A percentile compares a stretch with the other conserved stretches of the same genome.
Conservation (phyloP, 2,888 invertebrate species). For the Zaprionus bogoriensis region DNA sequence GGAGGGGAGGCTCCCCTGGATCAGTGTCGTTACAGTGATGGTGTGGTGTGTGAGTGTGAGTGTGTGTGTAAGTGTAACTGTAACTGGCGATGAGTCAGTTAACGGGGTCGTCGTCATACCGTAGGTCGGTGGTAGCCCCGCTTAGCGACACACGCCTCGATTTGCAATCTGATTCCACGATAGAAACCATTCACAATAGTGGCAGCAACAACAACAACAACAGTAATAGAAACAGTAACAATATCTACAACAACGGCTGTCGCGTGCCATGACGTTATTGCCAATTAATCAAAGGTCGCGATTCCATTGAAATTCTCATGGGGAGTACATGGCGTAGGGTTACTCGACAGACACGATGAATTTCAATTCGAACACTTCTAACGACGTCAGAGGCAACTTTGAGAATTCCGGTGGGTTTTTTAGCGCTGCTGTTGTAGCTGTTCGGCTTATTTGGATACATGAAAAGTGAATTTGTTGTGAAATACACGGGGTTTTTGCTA, state of each 20-base stretch:
- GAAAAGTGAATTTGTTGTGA: slow-evolving; percentile 16
- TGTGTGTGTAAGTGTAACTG: background rate
- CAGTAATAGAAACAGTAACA: background rate
- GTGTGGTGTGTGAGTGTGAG: background rate
- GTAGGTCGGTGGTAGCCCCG: slow-evolving; percentile 40
- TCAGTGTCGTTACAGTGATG: too few species aligned
- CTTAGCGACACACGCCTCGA: slow-evolving; percentile 42
- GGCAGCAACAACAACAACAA: background rate
- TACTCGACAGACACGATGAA: too few species aligned
- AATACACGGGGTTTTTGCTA: slow-evolving; percentile 27
- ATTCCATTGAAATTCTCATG: slow-evolving; percentile 32
- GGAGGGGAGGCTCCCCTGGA: too few species aligned
- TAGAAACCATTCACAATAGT: background rate
- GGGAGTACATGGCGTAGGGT: slow-evolving; percentile 10
- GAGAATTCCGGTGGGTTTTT: slow-evolving; percentile 22
- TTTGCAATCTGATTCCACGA: slow-evolving; percentile 33
- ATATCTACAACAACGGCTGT: slow-evolving; percentile 11
- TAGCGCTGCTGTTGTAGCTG: background rate
- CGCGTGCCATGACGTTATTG: slow-evolving; percentile 69
- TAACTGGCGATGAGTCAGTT: slow-evolving; percentile 34
- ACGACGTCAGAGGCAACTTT: slow-evolving; percentile 1
- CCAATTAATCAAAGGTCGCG: slow-evolving; percentile 54
- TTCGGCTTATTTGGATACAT: background rate
- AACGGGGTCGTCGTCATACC: background rate
- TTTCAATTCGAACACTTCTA: too few species aligned